Conservation (phyloP, 1,140 invertebrate genomes). For the Branchinecta lindahli region DNA sequence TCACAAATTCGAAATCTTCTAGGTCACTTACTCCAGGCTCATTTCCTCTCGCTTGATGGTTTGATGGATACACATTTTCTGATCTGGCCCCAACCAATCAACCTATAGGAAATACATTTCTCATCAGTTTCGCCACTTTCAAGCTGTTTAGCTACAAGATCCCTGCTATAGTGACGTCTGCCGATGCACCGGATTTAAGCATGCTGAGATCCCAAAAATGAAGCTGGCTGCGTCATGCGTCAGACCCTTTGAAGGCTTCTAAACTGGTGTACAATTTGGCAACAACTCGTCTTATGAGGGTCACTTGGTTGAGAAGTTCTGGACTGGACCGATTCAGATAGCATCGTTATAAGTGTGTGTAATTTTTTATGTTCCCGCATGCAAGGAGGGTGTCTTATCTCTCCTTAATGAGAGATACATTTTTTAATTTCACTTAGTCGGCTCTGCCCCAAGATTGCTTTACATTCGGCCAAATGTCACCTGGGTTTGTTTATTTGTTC, state of each 20-base stretch:
- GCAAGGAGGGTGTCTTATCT: no score
- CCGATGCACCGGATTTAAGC: background rate
- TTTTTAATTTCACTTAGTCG: no score
- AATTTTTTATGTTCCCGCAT: no score
- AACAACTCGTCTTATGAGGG: no score
- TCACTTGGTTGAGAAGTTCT: no score
- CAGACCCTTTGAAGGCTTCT: background rate
- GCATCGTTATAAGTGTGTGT: no score
- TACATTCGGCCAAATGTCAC: no score
- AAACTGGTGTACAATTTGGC: no score
- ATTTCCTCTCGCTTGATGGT: conserved; percentile 35
- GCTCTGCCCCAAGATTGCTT: no score
- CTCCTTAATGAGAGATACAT: no score
- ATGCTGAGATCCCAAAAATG: background rate
- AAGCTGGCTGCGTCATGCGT: background rate
- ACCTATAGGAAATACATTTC: conserved; percentile 34
- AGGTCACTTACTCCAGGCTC: background rate
- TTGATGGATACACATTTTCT: conserved; percentile 76
- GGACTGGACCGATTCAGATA: no score
- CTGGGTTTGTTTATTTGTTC: no score
- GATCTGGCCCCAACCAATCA: conserved; percentile 96
- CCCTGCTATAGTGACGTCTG: background rate
- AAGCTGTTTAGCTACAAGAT: background rate
- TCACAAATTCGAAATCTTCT: background rate
- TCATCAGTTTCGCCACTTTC: background rate